These are phyloP conservation scores for Choloepus didactylus DNA, from an alignment of 2,797 vertebrate genomes.

Conservation along the genomic window DNA sequence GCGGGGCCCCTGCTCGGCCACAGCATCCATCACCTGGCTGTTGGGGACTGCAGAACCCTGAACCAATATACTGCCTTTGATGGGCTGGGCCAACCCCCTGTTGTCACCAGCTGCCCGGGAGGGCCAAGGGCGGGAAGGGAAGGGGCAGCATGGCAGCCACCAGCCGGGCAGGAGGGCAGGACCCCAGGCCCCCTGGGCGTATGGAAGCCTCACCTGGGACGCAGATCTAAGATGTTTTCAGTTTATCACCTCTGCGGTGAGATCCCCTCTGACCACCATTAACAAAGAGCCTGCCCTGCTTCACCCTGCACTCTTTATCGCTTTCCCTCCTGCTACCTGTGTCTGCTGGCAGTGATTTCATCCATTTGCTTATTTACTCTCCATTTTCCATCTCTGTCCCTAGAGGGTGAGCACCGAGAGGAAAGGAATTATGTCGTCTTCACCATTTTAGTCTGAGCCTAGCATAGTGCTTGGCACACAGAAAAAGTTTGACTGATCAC, in stretches of 20 bases:
- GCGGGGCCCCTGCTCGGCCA: slow-evolving; percentile 88
- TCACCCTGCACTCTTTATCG: not conserved
- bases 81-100: slow-evolving; percentile 88
- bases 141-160: slow-evolving; percentile 42
- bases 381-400: not conserved
- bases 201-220: not conserved
- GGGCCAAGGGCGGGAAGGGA: slow-evolving; percentile 70
- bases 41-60: slow-evolving; percentile 89
- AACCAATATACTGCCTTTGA: slow-evolving; percentile 90
- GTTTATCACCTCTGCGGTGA: not conserved
- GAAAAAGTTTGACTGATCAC: not conserved
- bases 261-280: not conserved
- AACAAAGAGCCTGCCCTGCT: not conserved
- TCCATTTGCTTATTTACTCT: not conserved
- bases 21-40: slow-evolving; percentile 90
- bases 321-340: not conserved
- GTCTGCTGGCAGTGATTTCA: not conserved
- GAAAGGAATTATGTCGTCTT: not conserved
- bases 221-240: not conserved
- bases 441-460: not conserved
- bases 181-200: not conserved
- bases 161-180: not conserved
- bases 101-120: slow-evolving; percentile 85
- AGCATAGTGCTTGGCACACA: not conserved
- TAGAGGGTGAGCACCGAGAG: not conserved